Evolutionary conservation across 1,140 invertebrate genomes (phyloP).

Genomic region (Scaptodrosophila lebanonensis): DNA sequence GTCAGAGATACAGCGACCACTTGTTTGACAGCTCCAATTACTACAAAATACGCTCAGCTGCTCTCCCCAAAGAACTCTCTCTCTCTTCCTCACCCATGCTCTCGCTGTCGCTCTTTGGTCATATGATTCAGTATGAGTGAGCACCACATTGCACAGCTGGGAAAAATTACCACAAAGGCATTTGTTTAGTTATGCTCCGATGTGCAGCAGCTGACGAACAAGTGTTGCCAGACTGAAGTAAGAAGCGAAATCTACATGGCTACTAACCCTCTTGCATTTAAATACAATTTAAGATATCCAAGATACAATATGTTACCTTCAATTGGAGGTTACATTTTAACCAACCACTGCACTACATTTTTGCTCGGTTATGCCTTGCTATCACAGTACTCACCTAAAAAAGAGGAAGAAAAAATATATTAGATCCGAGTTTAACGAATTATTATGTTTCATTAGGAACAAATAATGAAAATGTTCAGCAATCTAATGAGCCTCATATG

Average conservation of each 20-base stretch:
- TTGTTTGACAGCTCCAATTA: slow-evolving; percentile 51
- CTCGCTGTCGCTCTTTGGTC: slow-evolving; percentile 10
- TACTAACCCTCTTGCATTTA: no score
- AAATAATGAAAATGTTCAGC: slow-evolving; percentile 10
- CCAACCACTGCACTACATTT: no score
- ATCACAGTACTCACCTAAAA: slow-evolving; percentile 53
- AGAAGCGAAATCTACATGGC: neutral
- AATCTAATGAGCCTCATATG: no score
- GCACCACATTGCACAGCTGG: slow-evolving; percentile 49
- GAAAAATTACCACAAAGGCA: slow-evolving; percentile 11
- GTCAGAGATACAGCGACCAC: slow-evolving; percentile 41
- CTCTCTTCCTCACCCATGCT: slow-evolving; percentile 3
- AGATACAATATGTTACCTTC: no score
- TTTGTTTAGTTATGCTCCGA: slow-evolving; percentile 23
- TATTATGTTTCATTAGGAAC: slow-evolving; percentile 23
- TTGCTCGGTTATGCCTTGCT: no score
- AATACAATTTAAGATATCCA: no score
- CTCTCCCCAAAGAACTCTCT: slow-evolving; percentile 6
- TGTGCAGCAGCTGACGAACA: slow-evolving; percentile 43
- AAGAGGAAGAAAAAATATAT: slow-evolving; percentile 5
- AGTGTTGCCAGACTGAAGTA: slow-evolving; percentile 46
- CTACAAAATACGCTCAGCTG: neutral
- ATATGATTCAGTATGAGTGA: neutral
- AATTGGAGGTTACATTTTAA: no score
- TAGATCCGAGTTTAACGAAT: no score